phyloP scores from a whole-genome alignment of 2,797 vertebrate species.

The Anniella stebbinsi region DNA sequence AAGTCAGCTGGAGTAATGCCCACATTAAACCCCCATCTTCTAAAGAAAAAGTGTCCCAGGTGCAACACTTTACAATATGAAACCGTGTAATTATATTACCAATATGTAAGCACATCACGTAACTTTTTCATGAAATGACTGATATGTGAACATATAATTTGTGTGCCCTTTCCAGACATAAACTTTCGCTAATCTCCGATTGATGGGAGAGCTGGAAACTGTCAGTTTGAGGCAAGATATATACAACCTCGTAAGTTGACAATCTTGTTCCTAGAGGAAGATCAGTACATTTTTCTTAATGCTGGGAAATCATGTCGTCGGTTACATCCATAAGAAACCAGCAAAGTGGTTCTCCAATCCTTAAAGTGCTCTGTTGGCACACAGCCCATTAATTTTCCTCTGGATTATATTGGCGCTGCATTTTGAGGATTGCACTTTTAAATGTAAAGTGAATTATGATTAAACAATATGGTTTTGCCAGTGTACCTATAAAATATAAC shows the following conservation, averaged over 20 bases:
- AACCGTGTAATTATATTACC: background rate
- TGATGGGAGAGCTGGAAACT: conserved; percentile 20
- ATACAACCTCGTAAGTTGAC: conserved; percentile 15
- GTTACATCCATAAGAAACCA: conserved; percentile 64
- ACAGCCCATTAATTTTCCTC: conserved; percentile 34
- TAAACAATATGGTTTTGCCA: conserved; percentile 68
- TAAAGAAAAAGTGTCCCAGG: background rate
- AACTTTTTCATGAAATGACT: background rate
- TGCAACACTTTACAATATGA: background rate
- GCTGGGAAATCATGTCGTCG: conserved; percentile 51
- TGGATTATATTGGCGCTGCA: background rate
- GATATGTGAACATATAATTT: background rate
- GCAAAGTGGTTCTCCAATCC: conserved; percentile 50
- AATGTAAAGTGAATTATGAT: conserved; percentile 60
- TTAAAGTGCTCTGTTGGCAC: conserved; percentile 12
- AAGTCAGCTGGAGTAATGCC: background rate
- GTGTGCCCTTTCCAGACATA: conserved; percentile 1
- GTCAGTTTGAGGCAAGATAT: background rate
- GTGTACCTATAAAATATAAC: conserved; percentile 62
- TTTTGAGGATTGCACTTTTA: conserved; percentile 16
- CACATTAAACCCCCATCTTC: background rate
- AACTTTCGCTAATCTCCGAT: background rate
- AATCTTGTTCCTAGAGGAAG: conserved; percentile 26
- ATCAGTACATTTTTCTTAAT: conserved; percentile 70
- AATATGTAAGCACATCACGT: background rate